Base-by-base conservation (phyloP, 2,888 invertebrate species). In the Eristalis tenax region DNA sequence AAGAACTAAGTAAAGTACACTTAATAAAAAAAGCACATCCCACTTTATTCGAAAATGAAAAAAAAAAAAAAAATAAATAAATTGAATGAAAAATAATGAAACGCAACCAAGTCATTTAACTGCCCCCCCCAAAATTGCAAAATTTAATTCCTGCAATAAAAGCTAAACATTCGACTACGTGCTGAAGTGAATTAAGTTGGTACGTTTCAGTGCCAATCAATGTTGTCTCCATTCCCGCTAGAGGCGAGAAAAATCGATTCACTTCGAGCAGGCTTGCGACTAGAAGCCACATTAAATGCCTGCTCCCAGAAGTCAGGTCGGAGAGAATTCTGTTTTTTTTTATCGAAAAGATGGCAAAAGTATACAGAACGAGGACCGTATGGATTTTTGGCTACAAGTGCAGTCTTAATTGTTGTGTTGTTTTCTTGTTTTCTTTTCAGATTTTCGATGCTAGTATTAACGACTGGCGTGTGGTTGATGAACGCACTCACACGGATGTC, bases 381-480 rank as follows among this genome's bases (percentile, higher is more conserved):
- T 18, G 50, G 18, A 50, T 6, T 18, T 50, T 50, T 10, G 8
- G 0, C 8, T 50, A 5, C 50, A n/a, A 50, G 6, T 50, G 8
- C 8, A 61, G 4, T 61, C 35, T 65, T 26, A 38, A 65, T 10
- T 18, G 13, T 22, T 4, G 10, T 4, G 23, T 22, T 40, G 5
- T 23, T n/a, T 69, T n/a, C 28, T 26, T 56, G 28, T 22, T 22
- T 43, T 32, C 83, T 61, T 43, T 86, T 11, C 66, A 92, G 93
- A 93, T 93, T 76, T 93, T 93, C 86, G 93, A 93, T 91, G 93
- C 93, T 15, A 91, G 92, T 87, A 93, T 93, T 85, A 93, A 93
- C 88, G 93, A 93, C 75, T 93, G 93, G 93, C 93, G 93, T 75
- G 91, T 93, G 75, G 90, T 93, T 77, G 93, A 93, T 89, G 93